phyloP scores from a whole-genome alignment of 2,113 vertebrate genomes.

The Todiramphus chloris region DNA sequence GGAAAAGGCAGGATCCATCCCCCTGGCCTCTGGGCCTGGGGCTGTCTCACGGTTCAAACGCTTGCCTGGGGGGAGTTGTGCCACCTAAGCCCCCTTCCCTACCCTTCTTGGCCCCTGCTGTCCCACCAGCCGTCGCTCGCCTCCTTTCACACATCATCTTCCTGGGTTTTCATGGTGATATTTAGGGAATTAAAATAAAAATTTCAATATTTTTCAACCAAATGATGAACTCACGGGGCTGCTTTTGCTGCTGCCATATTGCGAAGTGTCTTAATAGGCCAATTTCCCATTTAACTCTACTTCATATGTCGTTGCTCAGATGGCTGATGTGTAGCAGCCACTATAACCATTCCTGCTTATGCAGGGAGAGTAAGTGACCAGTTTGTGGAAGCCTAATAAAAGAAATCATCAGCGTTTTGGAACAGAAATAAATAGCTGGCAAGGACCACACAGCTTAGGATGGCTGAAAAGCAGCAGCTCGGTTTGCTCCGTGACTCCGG shows the following conservation, averaged over 20 bases:
- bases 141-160: neutral
- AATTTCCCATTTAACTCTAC: neutral
- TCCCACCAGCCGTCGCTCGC: neutral
- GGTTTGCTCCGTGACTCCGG: neutral
- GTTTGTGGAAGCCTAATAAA: slow-evolving; percentile 19
- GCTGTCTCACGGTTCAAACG: fast-evolving
- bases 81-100: neutral
- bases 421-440: neutral
- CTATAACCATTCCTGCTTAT: neutral
- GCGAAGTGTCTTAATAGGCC: slow-evolving; percentile 44
- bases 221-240: neutral
- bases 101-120: neutral
- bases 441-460: neutral
- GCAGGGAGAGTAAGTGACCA: neutral
- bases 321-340: slow-evolving; percentile 18
- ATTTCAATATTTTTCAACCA: neutral
- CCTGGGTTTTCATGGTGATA: neutral
- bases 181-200: slow-evolving; percentile 5
- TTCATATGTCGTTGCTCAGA: slow-evolving; percentile 41
- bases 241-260: slow-evolving; percentile 39
- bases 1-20: neutral
- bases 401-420: neutral
- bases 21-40: fast-evolving
- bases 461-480: neutral
- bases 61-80: no score